Percentiles rank a stretch among this genome's conserved stretches.
These are phyloP conservation scores for Venturia canescens DNA, from an alignment of 1,140 invertebrate species.

Conservation along the genomic window DNA sequence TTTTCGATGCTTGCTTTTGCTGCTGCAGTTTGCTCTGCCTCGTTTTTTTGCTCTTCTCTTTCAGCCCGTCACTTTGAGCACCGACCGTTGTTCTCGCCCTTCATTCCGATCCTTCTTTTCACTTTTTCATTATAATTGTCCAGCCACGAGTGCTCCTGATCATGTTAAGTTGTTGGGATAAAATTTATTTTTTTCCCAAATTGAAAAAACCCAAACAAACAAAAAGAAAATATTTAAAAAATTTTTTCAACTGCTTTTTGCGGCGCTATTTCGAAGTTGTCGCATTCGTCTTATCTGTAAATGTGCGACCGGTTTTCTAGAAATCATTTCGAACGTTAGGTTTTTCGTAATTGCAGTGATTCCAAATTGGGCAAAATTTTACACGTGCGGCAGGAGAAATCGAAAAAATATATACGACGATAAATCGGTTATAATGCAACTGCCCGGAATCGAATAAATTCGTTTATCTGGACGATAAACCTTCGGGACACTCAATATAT, in stretches of 20 bases:
- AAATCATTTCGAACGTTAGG: too few species aligned
- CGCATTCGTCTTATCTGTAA: too few species aligned
- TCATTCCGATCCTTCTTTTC: background rate
- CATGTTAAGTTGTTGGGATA: background rate
- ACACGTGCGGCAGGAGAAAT: too few species aligned
- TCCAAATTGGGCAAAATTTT: too few species aligned
- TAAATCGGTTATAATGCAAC: background rate
- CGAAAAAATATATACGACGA: background rate
- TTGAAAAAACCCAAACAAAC: too few species aligned
- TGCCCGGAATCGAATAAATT: background rate
- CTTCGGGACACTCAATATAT: background rate
- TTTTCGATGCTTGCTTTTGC: conserved; percentile 3
- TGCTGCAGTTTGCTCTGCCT: background rate
- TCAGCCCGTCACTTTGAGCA: background rate
- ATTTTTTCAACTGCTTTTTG: too few species aligned
- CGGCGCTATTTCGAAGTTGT: too few species aligned
- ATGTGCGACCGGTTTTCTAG: too few species aligned
- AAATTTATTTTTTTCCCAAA: too few species aligned
- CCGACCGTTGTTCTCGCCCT: background rate
- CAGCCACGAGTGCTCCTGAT: background rate
- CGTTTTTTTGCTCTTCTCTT: background rate
- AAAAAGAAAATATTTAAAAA: too few species aligned
- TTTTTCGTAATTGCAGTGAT: too few species aligned
- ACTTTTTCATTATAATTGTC: background rate
- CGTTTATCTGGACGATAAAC: background rate